Base-by-base conservation (phyloP, 2,113 vertebrate species). In the Oostethus manadensis region DNA sequence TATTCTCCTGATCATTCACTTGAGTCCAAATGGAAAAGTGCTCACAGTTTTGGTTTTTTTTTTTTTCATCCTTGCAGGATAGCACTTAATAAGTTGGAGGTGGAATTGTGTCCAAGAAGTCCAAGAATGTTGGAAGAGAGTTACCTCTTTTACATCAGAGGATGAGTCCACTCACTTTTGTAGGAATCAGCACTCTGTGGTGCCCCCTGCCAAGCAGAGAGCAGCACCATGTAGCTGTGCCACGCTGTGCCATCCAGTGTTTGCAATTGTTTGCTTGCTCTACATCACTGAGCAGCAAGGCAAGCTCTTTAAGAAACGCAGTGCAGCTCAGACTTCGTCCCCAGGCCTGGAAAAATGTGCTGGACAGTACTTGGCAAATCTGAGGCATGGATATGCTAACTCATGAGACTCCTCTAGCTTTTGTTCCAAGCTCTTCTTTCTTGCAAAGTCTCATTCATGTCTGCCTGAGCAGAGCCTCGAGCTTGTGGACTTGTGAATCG, bases 1-100 rank as follows among this genome's bases (percentile, higher is more conserved):
- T 75, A n/a, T 84, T 84, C 76, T 86, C 68, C 73, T 82, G 77
- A 81, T 84, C 62, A 78, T 79, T 83, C 71, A 72, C 76, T 75
- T 64, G 71, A 74, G 83, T 87, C 83, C 84, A 83, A 77, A 81
- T 78, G 64, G 68, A 82, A 84, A 86, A 87, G 83, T 79, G 80
- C 83, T 81, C 71, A 73, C 69, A 74, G 77, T 33, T 33, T n/a
- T n/a, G n/a, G 33, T 35, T 35, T 35, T 35, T 35, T 35, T 40
- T 40, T 59, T 65, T 55, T 55, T 69, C 75, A 80, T 86, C 80
- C 81, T 86, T 66, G 63, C 50, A 83, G 70, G 71, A 76, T 73
- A 78, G 74, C 77, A 73, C 75, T 82, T 78, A 77, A 76, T 54
- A 60, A 64, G 81, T 78, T 85, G 80, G 80, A 84, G 76, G 72